Percentiles rank a stretch among this genome's conserved stretches.
Conservation (phyloP, 2,113 vertebrate species). For the Neolamprologus tretocephalus region DNA sequence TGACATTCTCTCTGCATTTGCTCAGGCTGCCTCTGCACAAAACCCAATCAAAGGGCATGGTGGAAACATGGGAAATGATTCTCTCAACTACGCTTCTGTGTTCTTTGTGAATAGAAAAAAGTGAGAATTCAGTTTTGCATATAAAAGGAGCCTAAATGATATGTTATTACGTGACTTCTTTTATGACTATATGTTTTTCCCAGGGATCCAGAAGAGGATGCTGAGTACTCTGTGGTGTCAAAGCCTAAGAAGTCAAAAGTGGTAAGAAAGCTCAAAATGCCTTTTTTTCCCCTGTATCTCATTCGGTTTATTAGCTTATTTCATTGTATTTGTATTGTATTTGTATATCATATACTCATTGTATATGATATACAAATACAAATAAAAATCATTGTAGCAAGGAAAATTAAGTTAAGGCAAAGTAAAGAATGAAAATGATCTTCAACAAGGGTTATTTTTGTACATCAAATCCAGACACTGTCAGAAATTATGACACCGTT, state of each 20-base stretch:
- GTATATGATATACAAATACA: not conserved
- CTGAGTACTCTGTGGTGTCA: conserved; percentile 13
- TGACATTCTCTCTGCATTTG: not conserved
- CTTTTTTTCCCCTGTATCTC: not conserved
- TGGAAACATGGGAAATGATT: not conserved
- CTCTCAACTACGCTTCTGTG: conserved; percentile 41
- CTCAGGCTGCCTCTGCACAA: not conserved
- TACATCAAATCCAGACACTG: not conserved
- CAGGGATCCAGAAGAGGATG: not conserved
- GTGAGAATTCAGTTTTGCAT: not conserved
- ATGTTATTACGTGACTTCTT: not conserved
- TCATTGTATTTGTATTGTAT: not conserved
- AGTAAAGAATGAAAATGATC: not conserved
- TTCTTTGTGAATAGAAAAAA: conserved; percentile 4
- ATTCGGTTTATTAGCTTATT: not conserved
- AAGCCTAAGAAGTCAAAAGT: not conserved
- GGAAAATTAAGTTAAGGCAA: not conserved
- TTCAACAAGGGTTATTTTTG: not conserved
- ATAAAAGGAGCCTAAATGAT: not conserved
- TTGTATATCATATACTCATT: not conserved
- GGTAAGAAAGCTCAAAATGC: conserved; percentile 7
- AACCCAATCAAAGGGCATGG: not conserved
- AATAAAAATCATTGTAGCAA: not conserved
- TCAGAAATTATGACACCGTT: not conserved
- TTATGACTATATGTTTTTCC: not conserved